Percentiles rank a stretch among this genome's conserved stretches.
Conservation (phyloP, 1,140 invertebrate genomes). For the Sycobia sp. region DNA sequence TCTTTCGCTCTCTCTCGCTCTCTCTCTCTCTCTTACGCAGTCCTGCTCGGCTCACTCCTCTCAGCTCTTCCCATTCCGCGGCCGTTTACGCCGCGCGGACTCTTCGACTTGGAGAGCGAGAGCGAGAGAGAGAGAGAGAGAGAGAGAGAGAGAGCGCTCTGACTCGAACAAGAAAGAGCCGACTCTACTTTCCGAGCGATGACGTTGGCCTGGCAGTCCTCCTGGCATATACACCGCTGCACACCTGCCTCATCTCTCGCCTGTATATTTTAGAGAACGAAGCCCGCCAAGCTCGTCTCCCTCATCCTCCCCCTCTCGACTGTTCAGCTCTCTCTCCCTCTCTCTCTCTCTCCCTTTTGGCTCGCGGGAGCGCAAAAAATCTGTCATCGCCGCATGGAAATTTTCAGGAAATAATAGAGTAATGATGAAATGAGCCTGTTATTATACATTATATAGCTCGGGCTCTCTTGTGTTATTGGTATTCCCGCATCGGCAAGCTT, state of each 20-base stretch:
- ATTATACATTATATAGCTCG: too few species aligned
- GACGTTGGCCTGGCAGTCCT: conserved; percentile 2
- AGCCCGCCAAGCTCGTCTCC: too few species aligned
- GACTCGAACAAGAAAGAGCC: conserved; percentile 13
- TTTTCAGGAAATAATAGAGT: conserved; percentile 4
- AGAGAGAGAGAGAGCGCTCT: too few species aligned
- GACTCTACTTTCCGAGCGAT: neutral
- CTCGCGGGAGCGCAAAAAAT: neutral
- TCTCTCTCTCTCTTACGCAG: conserved; percentile 2
- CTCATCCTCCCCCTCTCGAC: too few species aligned
- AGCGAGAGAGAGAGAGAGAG: too few species aligned
- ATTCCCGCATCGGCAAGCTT: too few species aligned
- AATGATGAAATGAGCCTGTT: too few species aligned
- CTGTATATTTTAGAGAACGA: too few species aligned
- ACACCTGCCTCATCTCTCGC: conserved; percentile 8
- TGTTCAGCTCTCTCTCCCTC: neutral
- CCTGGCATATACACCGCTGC: too few species aligned
- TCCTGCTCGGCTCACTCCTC: conserved; percentile 21
- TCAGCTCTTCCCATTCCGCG: too few species aligned
- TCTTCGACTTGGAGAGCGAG: neutral
- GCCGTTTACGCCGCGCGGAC: neutral
- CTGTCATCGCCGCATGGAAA: neutral
- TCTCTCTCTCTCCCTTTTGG: too few species aligned
- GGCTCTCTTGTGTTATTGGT: too few species aligned
- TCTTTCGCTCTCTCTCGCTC: neutral